A percentile compares a stretch with the other conserved stretches of the same genome.
phyloP scores from a whole-genome alignment of 2,113 vertebrate species.

The Vimba vimba region DNA sequence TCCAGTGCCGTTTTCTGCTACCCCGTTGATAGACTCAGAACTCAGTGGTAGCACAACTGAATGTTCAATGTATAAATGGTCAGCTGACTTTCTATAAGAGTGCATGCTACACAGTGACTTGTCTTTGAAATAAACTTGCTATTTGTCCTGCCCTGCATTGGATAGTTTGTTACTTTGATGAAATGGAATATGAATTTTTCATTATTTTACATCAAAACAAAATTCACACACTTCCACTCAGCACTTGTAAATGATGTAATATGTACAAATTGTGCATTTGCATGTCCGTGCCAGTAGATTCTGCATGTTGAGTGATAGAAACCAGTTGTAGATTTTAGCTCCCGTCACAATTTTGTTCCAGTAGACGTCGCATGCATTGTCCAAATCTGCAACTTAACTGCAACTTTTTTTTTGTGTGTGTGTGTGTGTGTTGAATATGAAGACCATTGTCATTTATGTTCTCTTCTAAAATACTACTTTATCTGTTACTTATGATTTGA shows the following conservation, averaged over 20 bases:
- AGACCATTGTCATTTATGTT: constrained; percentile 11
- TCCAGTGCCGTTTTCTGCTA: constrained; percentile 46
- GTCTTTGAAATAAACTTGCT: constrained; percentile 49
- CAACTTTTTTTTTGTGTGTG: background rate
- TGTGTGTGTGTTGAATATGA: background rate
- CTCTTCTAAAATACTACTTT: background rate
- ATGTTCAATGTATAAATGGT: constrained; percentile 27
- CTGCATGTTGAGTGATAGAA: constrained; percentile 55
- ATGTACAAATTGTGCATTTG: constrained; percentile 43
- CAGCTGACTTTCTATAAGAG: constrained; percentile 24
- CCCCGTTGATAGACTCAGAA: constrained; percentile 29
- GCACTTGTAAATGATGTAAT: constrained; percentile 39
- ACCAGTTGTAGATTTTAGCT: constrained; percentile 41
- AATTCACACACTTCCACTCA: constrained; percentile 14
- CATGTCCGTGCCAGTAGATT: constrained; percentile 54
- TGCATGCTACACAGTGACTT: constrained; percentile 58
- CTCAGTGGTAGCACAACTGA: constrained; percentile 33
- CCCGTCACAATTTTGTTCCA: constrained; percentile 3
- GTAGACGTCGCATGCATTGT: constrained; percentile 13
- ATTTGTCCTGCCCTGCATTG: constrained; percentile 55
- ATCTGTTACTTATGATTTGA: background rate
- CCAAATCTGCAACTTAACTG: background rate
- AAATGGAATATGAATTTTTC: constrained; percentile 28
- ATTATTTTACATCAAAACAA: background rate
- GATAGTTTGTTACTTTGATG: constrained; percentile 34